phyloP scores from a whole-genome alignment of 2,888 invertebrate genomes.

The Rhaphigaster nebulosa region DNA sequence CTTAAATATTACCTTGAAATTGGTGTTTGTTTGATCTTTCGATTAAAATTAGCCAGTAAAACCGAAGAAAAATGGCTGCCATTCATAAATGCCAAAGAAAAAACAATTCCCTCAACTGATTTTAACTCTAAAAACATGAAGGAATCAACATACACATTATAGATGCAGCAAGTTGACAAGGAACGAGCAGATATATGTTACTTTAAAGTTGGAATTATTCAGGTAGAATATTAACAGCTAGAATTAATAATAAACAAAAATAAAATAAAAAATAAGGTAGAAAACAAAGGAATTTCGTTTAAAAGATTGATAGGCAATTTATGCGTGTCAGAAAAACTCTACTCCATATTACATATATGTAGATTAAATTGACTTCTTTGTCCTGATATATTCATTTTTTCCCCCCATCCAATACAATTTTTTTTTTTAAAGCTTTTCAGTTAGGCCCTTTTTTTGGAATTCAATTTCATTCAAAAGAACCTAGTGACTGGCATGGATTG shows the following conservation, averaged over 20 bases:
- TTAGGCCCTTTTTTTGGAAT: not conserved
- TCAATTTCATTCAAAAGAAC: not conserved
- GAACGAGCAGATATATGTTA: too few species aligned
- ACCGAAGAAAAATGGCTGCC: too few species aligned
- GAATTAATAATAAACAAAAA: not conserved
- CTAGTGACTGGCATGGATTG: not conserved
- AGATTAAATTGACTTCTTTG: constrained; percentile 6
- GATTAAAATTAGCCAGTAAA: too few species aligned
- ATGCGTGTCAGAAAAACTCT: not conserved
- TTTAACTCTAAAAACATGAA: too few species aligned
- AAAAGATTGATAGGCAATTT: constrained; percentile 8
- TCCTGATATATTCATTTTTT: not conserved
- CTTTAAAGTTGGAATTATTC: not conserved
- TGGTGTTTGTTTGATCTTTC: too few species aligned
- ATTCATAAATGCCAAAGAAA: too few species aligned
- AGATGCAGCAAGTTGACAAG: too few species aligned
- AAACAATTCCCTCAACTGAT: too few species aligned
- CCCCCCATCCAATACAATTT: not conserved
- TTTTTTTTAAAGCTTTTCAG: not conserved
- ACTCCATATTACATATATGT: not conserved
- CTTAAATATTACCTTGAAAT: too few species aligned
- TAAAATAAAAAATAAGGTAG: not conserved
- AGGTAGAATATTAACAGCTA: not conserved
- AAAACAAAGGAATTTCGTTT: not conserved
- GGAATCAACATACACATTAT: too few species aligned